These are phyloP conservation scores for Antheraea mylitta DNA, from an alignment of 1,140 invertebrate species.

Conservation along the genomic window DNA sequence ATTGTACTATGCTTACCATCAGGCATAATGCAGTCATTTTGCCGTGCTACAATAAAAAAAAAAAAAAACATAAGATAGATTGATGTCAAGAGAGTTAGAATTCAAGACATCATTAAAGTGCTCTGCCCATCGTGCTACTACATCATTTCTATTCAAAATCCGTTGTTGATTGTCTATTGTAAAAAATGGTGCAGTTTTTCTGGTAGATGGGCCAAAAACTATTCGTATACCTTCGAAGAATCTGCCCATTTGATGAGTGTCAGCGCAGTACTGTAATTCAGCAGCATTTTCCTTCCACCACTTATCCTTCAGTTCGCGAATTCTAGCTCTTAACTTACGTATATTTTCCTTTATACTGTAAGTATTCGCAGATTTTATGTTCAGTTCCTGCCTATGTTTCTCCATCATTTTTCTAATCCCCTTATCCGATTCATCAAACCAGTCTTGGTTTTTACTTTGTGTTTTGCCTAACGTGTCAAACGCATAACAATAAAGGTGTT, in stretches of 20 bases:
- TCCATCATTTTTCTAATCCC: constrained; percentile 17
- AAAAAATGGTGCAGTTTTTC: not conserved
- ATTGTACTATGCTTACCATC: too few relatives aligned
- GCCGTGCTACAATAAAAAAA: too few relatives aligned
- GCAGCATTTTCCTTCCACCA: constrained; percentile 23
- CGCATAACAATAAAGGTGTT: constrained; percentile 15
- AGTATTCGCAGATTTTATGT: not conserved
- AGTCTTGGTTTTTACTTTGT: constrained; percentile 24
- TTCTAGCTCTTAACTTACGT: constrained; percentile 16
- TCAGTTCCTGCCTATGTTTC: constrained; percentile 12
- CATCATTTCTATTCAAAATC: not conserved
- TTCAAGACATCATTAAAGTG: constrained; percentile 8
- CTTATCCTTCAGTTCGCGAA: constrained; percentile 27
- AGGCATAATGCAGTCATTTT: too few relatives aligned
- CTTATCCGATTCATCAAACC: constrained; percentile 22
- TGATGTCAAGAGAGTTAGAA: not conserved
- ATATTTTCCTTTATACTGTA: not conserved
- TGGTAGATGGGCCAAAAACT: not conserved
- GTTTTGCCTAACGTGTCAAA: constrained; percentile 16
- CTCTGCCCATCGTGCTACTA: constrained; percentile 3
- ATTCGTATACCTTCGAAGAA: constrained; percentile 23
- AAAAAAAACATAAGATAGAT: constrained; percentile 1
- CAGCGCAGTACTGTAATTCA: constrained; percentile 25
- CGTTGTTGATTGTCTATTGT: not conserved
- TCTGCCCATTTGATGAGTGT: constrained; percentile 23